phyloP scores from a whole-genome alignment of 1,140 invertebrate species.

The Heliconius hermathena region DNA sequence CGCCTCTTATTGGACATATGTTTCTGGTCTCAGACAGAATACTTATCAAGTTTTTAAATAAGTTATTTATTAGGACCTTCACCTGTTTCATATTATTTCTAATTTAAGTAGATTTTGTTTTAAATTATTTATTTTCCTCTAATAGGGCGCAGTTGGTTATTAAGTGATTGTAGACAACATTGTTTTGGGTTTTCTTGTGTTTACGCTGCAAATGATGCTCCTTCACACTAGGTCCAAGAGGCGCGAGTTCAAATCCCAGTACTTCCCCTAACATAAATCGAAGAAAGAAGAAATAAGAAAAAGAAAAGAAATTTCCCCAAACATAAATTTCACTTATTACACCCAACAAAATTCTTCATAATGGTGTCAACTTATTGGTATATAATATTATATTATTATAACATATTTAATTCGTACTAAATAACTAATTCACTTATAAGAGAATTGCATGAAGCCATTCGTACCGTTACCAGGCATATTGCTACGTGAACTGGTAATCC shows the following conservation, averaged over 20 bases:
- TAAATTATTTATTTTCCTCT: background rate
- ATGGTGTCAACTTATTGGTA: background rate
- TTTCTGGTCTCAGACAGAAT: background rate
- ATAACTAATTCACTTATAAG: conserved; percentile 14
- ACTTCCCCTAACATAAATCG: no score
- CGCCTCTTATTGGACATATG: background rate
- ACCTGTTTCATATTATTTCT: background rate
- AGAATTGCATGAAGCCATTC: conserved; percentile 16
- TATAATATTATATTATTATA: conserved; percentile 4
- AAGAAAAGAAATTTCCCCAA: no score
- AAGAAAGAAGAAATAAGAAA: no score
- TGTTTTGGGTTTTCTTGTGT: no score
- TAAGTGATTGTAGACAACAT: no score
- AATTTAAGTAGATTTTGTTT: background rate
- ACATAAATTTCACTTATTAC: background rate
- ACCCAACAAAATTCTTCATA: background rate
- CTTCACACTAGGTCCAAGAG: no score
- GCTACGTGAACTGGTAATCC: background rate
- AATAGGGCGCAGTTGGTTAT: no score
- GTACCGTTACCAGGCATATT: conserved; percentile 3
- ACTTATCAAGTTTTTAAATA: background rate
- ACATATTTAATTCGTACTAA: background rate
- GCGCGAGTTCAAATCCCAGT: no score
- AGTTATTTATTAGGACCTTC: background rate
- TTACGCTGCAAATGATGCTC: no score